Evolutionary conservation across 2,113 vertebrate species (phyloP), one percentile per base, ranked within the genome.

Genomic region (Pandion haliaetus): DNA sequence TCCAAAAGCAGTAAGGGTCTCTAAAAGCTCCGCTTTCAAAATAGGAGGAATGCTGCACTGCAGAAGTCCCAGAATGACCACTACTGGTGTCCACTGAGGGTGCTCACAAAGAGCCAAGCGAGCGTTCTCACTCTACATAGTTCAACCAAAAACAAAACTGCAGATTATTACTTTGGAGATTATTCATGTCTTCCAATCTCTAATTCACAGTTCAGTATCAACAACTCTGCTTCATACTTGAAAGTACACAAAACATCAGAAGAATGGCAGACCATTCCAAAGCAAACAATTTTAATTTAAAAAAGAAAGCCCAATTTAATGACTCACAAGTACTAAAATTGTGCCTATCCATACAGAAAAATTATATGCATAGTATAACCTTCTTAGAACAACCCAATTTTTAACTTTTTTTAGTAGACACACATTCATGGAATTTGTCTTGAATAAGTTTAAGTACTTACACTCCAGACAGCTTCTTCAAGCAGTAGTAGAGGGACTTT

Each of bases 81-180:
- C 99, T n/a, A 99, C 98, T 1, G 99, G 99, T 1, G 99, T 99
- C 99, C 99, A 99, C 98, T 99, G 99, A 21, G 99, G 99, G 74
- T 99, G 99, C 85, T 99, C 99, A 95, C 99, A 99, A 45, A 99
- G 98, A 4, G 99, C 99, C 98, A 99, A 96, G 2, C 99, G 99
- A 26, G 99, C 99, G 36, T 99, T 99, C 96, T 99, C 99, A 97
- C 99, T 99, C 99, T 99, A 63, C 2, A 6, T 36, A 72, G 21
- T 54, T 26, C 29, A 90, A 94, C 5, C 89, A 38, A 92, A 42
- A 85, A 89, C 0, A 17, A 45, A 87, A 80, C 2, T 25, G n/a
- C 9, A 67, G 28, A 61, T 81, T 80, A 63, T 52, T 32, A 73
- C n/a, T 80, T 42, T 11, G 44, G 84, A 78, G 40, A 45, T 26